These are phyloP conservation scores for Ciconia stormi DNA, from an alignment of 2,113 vertebrate genomes.

Conservation along the genomic window DNA sequence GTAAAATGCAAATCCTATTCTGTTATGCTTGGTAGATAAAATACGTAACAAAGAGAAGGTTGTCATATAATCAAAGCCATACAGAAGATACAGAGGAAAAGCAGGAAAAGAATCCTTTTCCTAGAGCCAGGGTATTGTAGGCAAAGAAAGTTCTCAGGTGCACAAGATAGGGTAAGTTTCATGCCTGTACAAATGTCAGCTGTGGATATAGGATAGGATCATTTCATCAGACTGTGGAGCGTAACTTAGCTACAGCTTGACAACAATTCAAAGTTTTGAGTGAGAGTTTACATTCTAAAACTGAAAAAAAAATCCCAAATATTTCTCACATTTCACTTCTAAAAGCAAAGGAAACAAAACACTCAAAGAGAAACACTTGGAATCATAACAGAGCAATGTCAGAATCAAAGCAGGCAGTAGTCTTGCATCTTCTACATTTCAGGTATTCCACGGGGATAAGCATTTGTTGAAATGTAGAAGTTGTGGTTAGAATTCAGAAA, in stretches of 20 bases:
- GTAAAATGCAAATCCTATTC: not conserved
- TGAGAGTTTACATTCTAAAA: not conserved
- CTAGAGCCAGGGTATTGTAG: not conserved
- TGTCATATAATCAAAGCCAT: not conserved
- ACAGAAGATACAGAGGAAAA: not conserved
- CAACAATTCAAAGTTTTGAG: not conserved
- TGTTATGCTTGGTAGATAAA: not conserved
- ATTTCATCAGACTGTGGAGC: not conserved
- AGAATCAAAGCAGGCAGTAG: conserved; percentile 45
- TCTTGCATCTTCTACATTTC: conserved; percentile 23
- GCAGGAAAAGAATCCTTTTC: not conserved
- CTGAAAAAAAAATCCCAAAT: not conserved
- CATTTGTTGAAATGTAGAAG: not conserved
- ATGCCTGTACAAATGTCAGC: not conserved
- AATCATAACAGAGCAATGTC: conserved; percentile 20
- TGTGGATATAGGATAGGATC: not conserved
- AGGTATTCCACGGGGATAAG: conserved; percentile 11
- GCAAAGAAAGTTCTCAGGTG: not conserved
- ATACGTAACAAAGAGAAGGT: not conserved
- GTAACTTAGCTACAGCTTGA: not conserved
- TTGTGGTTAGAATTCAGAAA: conserved; percentile 22
- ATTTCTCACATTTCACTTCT: conserved; percentile 4
- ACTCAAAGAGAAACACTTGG: conserved; percentile 16
- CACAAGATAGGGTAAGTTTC: not conserved
- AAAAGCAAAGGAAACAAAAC: conserved; percentile 17